Evolutionary conservation across 2,113 vertebrate genomes (phyloP), one percentile per base, ranked within the genome.

Genomic region (Diadophis punctatus): DNA sequence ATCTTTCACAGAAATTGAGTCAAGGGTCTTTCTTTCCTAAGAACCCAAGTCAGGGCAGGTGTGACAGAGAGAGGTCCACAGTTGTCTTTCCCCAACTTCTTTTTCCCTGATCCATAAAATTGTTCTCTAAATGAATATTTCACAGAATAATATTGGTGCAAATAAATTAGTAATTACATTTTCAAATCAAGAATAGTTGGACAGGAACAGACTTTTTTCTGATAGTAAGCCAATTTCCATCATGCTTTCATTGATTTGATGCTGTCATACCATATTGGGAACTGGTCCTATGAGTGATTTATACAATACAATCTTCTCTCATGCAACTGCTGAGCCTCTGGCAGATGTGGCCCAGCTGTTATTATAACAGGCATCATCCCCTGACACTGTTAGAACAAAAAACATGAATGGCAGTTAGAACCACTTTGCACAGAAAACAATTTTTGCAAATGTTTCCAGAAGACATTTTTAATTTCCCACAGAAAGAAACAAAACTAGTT

Each of bases 341-440:
- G 88, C 86, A 91, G 39, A 90, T 55, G 53, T 20, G 0, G 25
- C 46, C 93, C 49, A 3, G 90, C 56, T 91, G 88, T 48, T 74
- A 86, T 89, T 74, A 25, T 1, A 49, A 30, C n/a, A 86, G 74
- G 88, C 46, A 90, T 87, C 23, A 60, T 3, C 27, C 30, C 63
- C 91, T 48, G 55, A 60, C 48, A 55, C n/a, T 93, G 53, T 56
- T 34, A 80, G 43, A 93, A 60, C 7, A 92, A 95, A 94, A 86
- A 0, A 20, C 51, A 30, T 48, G 20, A 90, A 87, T 52, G 0
- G 2, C 46, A 89, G 60, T 92, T 53, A 0, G 2, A 92, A 60
- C 39, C 0, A 0, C 60, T 90, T 93, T 93, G 93, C 89, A 4
- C 0, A 63, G 88, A 16, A 4, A 49, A 88, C 1, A 51, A 30